A percentile compares a stretch with the other conserved stretches of the same genome.
Conservation (phyloP, 2,888 invertebrate species). For the Agonopterix arenella region DNA sequence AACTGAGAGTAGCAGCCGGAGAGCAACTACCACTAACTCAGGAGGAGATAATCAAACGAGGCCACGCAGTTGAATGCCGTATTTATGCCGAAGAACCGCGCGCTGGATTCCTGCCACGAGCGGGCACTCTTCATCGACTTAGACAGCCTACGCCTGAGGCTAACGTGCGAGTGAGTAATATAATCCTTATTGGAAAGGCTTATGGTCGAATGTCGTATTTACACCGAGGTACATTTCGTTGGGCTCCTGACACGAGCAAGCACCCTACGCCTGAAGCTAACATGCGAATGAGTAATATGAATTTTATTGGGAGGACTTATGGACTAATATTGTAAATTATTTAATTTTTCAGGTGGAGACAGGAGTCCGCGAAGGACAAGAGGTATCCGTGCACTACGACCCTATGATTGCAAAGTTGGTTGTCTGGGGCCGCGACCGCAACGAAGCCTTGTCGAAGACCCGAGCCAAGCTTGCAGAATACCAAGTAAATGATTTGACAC, state of each 20-base stretch:
- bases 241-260: constrained; percentile 98
- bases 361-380: constrained; percentile 91
- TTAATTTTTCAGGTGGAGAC: constrained; percentile 97
- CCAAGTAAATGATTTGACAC: constrained; percentile 67
- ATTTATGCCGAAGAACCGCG: constrained; percentile 95
- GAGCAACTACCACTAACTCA: constrained; percentile 89
- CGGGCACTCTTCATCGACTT: constrained; percentile 88
- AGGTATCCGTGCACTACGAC: constrained; percentile 98
- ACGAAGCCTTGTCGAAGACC: constrained; percentile 88
- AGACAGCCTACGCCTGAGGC: constrained; percentile 80
- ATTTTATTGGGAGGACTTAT: too few species aligned
- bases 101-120: constrained; percentile 94
- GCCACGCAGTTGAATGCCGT: constrained; percentile 97
- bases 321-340: too few species aligned
- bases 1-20: constrained; percentile 92
- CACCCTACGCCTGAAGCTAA: constrained; percentile 76
- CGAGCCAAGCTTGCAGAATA: constrained; percentile 86
- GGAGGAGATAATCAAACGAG: constrained; percentile 84
- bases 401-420: constrained; percentile 99
- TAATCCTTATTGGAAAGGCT: constrained; percentile 84
- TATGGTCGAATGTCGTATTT: constrained; percentile 97
- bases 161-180: constrained; percentile 77
- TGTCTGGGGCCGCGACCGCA: constrained; percentile 93
- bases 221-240: constrained; percentile 90
- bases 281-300: constrained; percentile 73